Evolutionary conservation across 1,140 invertebrate species (phyloP).

Genomic region (Dendrolimus punctatus): DNA sequence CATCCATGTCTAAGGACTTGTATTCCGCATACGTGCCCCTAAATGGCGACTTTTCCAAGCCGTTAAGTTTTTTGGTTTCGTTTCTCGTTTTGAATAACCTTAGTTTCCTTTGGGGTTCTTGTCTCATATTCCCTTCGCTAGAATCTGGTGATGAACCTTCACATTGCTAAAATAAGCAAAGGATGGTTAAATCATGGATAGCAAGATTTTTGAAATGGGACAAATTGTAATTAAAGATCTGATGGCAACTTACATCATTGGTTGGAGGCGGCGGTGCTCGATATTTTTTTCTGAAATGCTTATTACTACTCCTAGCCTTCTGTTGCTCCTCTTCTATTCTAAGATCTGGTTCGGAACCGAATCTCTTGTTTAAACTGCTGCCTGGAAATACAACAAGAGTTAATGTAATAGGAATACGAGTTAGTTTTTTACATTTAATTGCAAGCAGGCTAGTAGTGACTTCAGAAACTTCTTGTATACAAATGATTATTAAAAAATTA

Average conservation of each 20-base stretch:
- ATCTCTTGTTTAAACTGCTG: constrained; percentile 67
- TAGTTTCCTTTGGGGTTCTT: constrained; percentile 72
- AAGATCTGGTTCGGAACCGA: constrained; percentile 83
- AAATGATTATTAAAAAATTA: no score
- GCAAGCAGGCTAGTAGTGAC: no score
- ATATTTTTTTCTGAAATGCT: constrained; percentile 76
- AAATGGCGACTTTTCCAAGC: constrained; percentile 35
- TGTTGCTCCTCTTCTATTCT: constrained; percentile 59
- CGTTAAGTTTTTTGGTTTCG: constrained; percentile 74
- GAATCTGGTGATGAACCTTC: constrained; percentile 73
- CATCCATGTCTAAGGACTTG: constrained; percentile 51
- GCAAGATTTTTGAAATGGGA: no score
- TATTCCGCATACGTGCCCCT: constrained; percentile 47
- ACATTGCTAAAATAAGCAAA: constrained; percentile 17
- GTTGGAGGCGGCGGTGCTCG: constrained; percentile 74
- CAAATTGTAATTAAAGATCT: background rate
- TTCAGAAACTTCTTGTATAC: no score
- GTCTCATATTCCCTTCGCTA: constrained; percentile 63
- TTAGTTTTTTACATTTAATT: no score
- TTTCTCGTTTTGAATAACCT: constrained; percentile 82
- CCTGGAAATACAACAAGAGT: constrained; percentile 26
- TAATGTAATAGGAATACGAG: background rate
- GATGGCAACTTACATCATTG: constrained; percentile 35
- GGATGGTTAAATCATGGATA: no score
- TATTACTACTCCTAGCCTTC: constrained; percentile 51